Conservation (phyloP, 2,888 invertebrate species). For the Unio delphinus region DNA sequence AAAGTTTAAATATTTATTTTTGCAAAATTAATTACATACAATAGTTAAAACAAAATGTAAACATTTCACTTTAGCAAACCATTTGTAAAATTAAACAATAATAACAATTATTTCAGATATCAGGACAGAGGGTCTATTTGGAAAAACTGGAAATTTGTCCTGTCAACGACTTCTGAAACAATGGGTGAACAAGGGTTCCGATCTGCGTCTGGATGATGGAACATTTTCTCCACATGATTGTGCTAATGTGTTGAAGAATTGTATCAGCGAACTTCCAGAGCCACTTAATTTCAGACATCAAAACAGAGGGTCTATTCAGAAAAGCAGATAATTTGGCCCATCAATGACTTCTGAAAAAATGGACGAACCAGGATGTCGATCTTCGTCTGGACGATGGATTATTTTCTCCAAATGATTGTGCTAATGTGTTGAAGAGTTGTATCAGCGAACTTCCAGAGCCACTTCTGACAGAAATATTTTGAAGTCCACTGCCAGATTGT, state of each 20-base stretch:
- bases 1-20: too few species aligned
- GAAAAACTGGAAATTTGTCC: constrained; percentile 90
- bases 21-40: too few species aligned
- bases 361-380: constrained; percentile 73
- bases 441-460: constrained; percentile 91
- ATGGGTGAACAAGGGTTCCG: constrained; percentile 72
- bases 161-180: constrained; percentile 87
- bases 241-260: constrained; percentile 91
- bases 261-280: constrained; percentile 89
- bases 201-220: constrained; percentile 81
- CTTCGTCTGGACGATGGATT: constrained; percentile 81
- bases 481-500: constrained; percentile 84
- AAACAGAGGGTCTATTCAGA: constrained; percentile 91
- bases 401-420: constrained; percentile 92
- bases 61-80: too few species aligned
- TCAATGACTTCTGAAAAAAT: constrained; percentile 83
- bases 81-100: too few species aligned
- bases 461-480: constrained; percentile 73
- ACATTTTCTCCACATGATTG: constrained; percentile 91
- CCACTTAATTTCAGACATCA: constrained; percentile 82
- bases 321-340: constrained; percentile 89
- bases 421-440: constrained; percentile 90
- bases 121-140: constrained; percentile 89
- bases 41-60: too few species aligned
- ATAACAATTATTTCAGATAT: constrained; percentile 78